Percentiles rank a stretch among this genome's conserved stretches.
phyloP scores from a whole-genome alignment of 2,888 invertebrate species.

The Cantharis rustica region DNA sequence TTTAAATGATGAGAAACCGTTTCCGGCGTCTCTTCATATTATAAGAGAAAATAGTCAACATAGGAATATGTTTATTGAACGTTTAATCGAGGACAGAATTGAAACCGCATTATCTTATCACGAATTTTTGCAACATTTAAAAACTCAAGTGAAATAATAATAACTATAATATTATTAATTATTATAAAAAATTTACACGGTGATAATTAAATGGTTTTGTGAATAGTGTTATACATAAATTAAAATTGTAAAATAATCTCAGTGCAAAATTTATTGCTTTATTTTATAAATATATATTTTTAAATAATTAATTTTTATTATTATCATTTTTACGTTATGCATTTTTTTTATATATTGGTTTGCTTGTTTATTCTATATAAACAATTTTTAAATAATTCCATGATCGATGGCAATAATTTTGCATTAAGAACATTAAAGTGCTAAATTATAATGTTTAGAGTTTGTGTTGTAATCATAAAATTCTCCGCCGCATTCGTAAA shows the following conservation, averaged over 20 bases:
- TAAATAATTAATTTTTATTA: neutral
- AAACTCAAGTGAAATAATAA: slow-evolving; percentile 82
- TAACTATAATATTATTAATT: slow-evolving; percentile 16
- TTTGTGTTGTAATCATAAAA: neutral
- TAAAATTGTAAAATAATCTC: slow-evolving; percentile 2
- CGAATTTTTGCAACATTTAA: slow-evolving; percentile 96
- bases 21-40: slow-evolving; percentile 76
- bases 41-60: slow-evolving; percentile 91
- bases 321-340: neutral
- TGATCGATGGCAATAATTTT: slow-evolving; percentile 11
- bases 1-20: slow-evolving; percentile 86
- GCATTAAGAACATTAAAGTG: slow-evolving; percentile 8
- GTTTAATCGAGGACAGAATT: slow-evolving; percentile 90
- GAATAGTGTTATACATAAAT: slow-evolving; percentile 8
- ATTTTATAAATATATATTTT: neutral
- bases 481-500: neutral
- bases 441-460: neutral
- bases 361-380: neutral
- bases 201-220: slow-evolving; percentile 26
- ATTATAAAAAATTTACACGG: slow-evolving; percentile 2
- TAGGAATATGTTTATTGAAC: slow-evolving; percentile 81
- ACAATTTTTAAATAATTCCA: neutral
- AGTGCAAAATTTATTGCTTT: slow-evolving; percentile 21
- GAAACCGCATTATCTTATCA: slow-evolving; percentile 95
- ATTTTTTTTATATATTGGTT: neutral